Evolutionary conservation across 2,888 invertebrate genomes (phyloP).

Genomic region (Chloroclystis v-ata): DNA sequence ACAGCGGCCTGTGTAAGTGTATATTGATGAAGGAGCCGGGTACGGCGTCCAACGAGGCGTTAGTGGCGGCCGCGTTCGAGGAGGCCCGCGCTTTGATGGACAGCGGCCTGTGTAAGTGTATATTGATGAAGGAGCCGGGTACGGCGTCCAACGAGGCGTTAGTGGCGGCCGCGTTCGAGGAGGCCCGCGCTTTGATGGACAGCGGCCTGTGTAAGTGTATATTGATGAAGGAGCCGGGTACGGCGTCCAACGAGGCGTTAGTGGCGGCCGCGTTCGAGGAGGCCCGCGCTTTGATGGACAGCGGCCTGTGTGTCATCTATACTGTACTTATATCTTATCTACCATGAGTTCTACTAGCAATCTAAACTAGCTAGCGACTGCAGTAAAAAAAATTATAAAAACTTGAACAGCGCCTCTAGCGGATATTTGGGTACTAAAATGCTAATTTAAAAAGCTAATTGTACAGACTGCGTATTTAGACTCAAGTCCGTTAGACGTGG

Average conservation of each 20-base stretch:
- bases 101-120: no score
- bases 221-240: conserved; percentile 26
- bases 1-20: conserved; percentile 21
- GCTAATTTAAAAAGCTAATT: no score
- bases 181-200: conserved; percentile 29
- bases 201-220: conserved; percentile 28
- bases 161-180: conserved; percentile 26
- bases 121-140: no score
- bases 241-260: conserved; percentile 26
- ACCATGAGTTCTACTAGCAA: not conserved
- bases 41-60: conserved; percentile 24
- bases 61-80: conserved; percentile 27
- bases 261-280: conserved; percentile 28
- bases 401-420: no score
- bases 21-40: no score
- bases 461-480: no score
- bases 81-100: conserved; percentile 30
- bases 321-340: conserved; percentile 19
- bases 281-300: conserved; percentile 29
- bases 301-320: no score
- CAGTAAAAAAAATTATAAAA: no score
- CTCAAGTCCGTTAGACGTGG: no score
- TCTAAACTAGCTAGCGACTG: not conserved
- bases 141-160: conserved; percentile 27
- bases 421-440: no score